A percentile compares a stretch with the other conserved stretches of the same genome.
These are phyloP conservation scores for Sebastes cheni DNA, from an alignment of 2,797 vertebrate species.

Conservation along the genomic window DNA sequence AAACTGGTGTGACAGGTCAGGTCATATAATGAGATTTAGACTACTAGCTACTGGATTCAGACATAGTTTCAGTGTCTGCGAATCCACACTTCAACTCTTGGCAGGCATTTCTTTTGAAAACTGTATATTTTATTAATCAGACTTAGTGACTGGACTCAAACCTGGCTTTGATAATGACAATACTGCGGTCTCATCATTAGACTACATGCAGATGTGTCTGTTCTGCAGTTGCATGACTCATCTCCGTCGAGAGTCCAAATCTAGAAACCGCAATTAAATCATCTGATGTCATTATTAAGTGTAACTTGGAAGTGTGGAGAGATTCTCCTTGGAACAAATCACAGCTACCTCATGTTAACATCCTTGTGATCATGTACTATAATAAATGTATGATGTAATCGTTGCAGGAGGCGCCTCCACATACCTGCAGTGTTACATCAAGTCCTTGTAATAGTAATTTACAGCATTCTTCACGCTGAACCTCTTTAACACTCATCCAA, in stretches of 20 bases:
- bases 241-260: background rate
- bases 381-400: conserved; percentile 1
- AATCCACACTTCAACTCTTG: conserved; percentile 19
- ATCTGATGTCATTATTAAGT: conserved; percentile 32
- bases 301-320: background rate
- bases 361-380: background rate
- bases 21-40: conserved; percentile 21
- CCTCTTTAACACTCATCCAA: conserved; percentile 30
- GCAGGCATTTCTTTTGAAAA: conserved; percentile 1
- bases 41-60: conserved; percentile 11
- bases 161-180: conserved; percentile 28
- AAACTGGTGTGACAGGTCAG: conserved; percentile 28
- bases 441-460: conserved; percentile 47
- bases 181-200: conserved; percentile 14
- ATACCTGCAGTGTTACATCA: conserved; percentile 29
- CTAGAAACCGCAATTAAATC: conserved; percentile 27
- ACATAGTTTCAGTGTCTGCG: conserved; percentile 47
- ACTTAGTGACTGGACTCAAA: conserved; percentile 22
- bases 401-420: background rate
- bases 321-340: conserved; percentile 2
- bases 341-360: conserved; percentile 19
- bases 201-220: conserved; percentile 39
- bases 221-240: conserved; percentile 38
- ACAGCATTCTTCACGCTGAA: conserved; percentile 20
- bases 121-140: conserved; percentile 26